phyloP scores from a whole-genome alignment of 2,113 vertebrate genomes.

The Myiagra hebetior region DNA sequence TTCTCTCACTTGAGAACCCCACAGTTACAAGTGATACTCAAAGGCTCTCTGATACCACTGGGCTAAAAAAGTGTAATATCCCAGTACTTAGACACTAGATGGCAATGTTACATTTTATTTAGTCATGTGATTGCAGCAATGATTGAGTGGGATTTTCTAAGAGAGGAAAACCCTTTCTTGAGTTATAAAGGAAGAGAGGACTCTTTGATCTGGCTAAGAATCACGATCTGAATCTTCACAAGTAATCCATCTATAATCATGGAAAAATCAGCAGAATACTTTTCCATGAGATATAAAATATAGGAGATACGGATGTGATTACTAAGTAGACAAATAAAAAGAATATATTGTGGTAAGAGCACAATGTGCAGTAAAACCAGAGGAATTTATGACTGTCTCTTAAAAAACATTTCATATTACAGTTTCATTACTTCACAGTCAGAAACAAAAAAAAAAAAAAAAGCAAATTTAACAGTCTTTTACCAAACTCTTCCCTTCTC shows the following conservation, averaged over 20 bases:
- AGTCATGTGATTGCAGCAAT: conserved; percentile 43
- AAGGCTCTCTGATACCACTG: neutral
- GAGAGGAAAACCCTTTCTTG: neutral
- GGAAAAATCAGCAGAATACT: neutral
- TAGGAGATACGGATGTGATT: neutral
- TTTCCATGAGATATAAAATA: neutral
- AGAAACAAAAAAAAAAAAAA: neutral
- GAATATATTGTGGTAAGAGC: neutral
- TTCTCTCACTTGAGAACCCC: neutral
- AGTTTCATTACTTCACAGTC: neutral
- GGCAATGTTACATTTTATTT: conserved; percentile 58
- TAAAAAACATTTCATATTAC: neutral
- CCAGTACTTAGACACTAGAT: conserved; percentile 15
- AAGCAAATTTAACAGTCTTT: neutral
- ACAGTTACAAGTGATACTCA: neutral
- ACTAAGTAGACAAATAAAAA: neutral
- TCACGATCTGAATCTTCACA: neutral
- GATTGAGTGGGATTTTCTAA: neutral
- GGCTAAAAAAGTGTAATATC: neutral
- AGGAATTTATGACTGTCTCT: neutral
- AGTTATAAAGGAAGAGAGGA: neutral
- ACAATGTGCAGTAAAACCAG: neutral
- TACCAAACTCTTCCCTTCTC: neutral
- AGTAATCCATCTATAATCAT: neutral
- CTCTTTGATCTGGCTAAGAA: neutral